phyloP scores from a whole-genome alignment of 2,797 vertebrate species.

The Synaphobranchus kaupii region DNA sequence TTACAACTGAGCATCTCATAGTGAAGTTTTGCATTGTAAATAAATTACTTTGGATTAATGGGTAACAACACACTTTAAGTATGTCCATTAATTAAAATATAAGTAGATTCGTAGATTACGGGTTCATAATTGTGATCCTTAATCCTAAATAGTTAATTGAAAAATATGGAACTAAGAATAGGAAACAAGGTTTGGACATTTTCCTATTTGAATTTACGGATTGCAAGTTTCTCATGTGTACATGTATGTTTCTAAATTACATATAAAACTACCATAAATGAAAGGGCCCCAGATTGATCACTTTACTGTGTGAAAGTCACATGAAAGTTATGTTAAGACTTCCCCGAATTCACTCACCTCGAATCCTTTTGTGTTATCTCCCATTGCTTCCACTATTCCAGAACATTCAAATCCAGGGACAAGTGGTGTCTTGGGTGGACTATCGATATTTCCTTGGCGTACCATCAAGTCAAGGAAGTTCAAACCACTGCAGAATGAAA shows the following conservation, averaged over 20 bases:
- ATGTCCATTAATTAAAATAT: constrained; percentile 29
- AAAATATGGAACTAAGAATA: background rate
- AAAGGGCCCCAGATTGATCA: background rate
- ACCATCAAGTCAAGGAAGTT: constrained; percentile 99
- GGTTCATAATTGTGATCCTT: background rate
- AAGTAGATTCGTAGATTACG: no score
- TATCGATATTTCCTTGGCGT: constrained; percentile 95
- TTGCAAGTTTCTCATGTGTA: background rate
- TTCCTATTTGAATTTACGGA: background rate
- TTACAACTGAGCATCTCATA: background rate
- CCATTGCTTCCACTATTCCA: constrained; percentile 92
- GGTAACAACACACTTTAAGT: background rate
- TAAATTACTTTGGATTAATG: constrained; percentile 10
- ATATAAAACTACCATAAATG: background rate
- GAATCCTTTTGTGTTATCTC: constrained; percentile 87
- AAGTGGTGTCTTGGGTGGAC: constrained; percentile 92
- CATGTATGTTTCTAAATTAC: background rate
- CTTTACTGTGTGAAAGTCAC: background rate
- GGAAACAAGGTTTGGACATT: background rate
- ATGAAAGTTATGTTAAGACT: background rate
- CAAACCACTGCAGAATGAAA: constrained; percentile 80
- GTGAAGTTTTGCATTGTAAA: constrained; percentile 12
- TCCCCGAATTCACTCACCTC: constrained; percentile 77
- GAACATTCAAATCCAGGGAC: constrained; percentile 97
- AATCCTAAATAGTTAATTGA: background rate